Evolutionary conservation across 2,888 invertebrate species (phyloP).

Genomic region (Sesamia inferens): DNA sequence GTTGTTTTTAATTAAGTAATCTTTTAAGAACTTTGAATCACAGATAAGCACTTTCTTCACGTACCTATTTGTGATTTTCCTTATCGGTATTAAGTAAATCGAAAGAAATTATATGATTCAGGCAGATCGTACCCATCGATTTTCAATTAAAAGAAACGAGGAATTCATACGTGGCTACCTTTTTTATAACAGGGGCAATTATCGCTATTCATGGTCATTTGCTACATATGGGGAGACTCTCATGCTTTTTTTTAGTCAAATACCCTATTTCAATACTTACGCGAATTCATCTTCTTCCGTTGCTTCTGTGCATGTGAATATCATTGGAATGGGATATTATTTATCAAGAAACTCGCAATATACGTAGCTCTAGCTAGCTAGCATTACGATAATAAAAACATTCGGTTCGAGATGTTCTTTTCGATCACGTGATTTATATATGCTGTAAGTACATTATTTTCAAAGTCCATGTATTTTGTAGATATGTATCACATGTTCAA

Average conservation of each 20-base stretch:
- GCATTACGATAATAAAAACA: slow-evolving; percentile 18
- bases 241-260: too few species aligned
- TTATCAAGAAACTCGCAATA: slow-evolving; percentile 12
- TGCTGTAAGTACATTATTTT: slow-evolving; percentile 45
- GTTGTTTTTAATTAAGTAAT: slow-evolving; percentile 55
- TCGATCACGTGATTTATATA: slow-evolving; percentile 52
- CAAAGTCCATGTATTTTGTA: slow-evolving; percentile 57
- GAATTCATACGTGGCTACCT: background rate
- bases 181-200: background rate
- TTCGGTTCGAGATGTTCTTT: slow-evolving; percentile 43
- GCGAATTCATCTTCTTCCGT: background rate
- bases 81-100: slow-evolving; percentile 37
- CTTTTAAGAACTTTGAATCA: slow-evolving; percentile 54
- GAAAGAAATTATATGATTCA: slow-evolving; percentile 22
- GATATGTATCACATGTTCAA: slow-evolving; percentile 19
- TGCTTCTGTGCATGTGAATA: background rate
- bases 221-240: background rate
- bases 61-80: slow-evolving; percentile 38
- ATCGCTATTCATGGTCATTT: too few species aligned
- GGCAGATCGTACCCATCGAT: background rate
- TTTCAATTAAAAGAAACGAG: slow-evolving; percentile 4
- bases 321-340: slow-evolving; percentile 3
- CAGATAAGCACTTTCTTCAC: slow-evolving; percentile 55
- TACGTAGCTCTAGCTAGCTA: slow-evolving; percentile 21
- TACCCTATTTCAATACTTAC: background rate